Conservation (phyloP, 2,888 invertebrate species). For the Microdon myrmicae region DNA sequence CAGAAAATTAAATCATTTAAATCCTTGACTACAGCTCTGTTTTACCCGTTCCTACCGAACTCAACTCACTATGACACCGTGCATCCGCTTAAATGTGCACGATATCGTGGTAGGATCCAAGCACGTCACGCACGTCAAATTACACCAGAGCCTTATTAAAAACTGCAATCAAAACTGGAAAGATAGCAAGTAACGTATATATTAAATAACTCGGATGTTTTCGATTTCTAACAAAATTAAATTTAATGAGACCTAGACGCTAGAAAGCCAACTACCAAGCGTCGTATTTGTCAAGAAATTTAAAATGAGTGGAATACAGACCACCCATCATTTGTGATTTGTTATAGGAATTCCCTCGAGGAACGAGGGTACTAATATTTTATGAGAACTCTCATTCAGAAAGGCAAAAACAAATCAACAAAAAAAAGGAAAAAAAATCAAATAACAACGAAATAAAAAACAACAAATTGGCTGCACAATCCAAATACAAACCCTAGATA, state of each 20-base stretch:
- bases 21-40: conserved; percentile 47
- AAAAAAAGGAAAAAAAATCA: conserved; percentile 17
- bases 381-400: conserved; percentile 27
- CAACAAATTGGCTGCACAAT: conserved; percentile 50
- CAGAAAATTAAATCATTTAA: conserved; percentile 27
- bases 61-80: conserved; percentile 10
- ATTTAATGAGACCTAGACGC: conserved; percentile 42
- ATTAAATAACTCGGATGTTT: conserved; percentile 48
- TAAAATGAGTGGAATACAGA: conserved; percentile 36
- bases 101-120: too few species aligned
- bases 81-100: not conserved
- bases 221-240: conserved; percentile 51
- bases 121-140: too few species aligned
- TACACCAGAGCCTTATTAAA: too few species aligned
- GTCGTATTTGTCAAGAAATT: conserved; percentile 44
- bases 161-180: too few species aligned
- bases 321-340: conserved; percentile 36
- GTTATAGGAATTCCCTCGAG: conserved; percentile 38
- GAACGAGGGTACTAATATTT: conserved; percentile 41
- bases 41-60: conserved; percentile 23
- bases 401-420: conserved; percentile 7
- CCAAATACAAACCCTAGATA: conserved; percentile 46
- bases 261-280: too few species aligned
- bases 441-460: too few species aligned
- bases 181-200: conserved; percentile 16